These are phyloP conservation scores for Tinamus guttatus DNA, from an alignment of 2,113 vertebrate species.

Conservation along the genomic window DNA sequence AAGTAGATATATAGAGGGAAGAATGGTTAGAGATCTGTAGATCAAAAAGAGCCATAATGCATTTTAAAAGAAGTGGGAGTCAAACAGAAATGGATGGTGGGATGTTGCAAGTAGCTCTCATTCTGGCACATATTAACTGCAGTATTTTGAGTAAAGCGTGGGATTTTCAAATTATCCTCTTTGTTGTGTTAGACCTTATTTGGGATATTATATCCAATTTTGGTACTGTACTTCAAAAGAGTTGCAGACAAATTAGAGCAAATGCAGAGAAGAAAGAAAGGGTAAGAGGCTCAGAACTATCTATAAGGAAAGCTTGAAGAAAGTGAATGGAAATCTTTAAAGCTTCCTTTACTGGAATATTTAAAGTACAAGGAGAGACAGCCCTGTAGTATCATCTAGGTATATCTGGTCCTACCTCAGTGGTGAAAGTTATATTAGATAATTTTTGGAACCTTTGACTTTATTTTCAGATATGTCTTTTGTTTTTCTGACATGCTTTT, in stretches of 20 bases:
- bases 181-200: not conserved
- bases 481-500: not conserved
- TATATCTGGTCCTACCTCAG: not conserved
- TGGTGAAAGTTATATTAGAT: not conserved
- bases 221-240: not conserved
- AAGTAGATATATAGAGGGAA: not conserved
- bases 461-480: not conserved
- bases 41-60: not conserved
- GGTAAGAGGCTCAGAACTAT: not conserved
- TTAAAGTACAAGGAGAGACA: not conserved
- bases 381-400: not conserved
- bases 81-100: not conserved
- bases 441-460: not conserved
- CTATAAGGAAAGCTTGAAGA: not conserved
- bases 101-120: not conserved
- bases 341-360: not conserved
- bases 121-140: not conserved
- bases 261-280: not conserved
- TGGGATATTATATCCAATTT: not conserved
- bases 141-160: not conserved
- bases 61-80: not conserved
- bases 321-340: not conserved
- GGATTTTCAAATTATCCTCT: not conserved
- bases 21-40: not conserved
- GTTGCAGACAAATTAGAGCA: not conserved